These are phyloP conservation scores for Malurus elegans DNA, from an alignment of 2,113 vertebrate genomes.

Conservation along the genomic window DNA sequence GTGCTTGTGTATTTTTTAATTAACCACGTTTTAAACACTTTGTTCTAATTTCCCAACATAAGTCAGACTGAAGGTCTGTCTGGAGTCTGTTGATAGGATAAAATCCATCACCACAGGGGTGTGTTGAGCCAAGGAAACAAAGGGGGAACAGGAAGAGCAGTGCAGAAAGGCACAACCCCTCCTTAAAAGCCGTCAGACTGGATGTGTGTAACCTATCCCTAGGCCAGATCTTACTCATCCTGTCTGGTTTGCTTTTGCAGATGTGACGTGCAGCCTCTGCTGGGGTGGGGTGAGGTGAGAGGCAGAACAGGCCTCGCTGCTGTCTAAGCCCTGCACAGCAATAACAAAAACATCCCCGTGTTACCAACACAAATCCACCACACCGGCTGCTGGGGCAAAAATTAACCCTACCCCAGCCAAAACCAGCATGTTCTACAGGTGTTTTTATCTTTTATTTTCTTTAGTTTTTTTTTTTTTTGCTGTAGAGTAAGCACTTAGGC, in stretches of 20 bases:
- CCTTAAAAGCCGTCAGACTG: neutral
- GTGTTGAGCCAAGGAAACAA: neutral
- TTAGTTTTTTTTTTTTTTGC: neutral
- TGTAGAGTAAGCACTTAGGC: accelerated
- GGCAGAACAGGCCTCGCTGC: neutral
- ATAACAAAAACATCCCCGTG: neutral
- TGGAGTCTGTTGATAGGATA: neutral
- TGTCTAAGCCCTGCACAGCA: neutral
- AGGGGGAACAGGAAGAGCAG: neutral
- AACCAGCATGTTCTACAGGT: accelerated
- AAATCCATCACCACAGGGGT: neutral
- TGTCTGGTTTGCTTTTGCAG: neutral
- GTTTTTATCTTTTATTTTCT: neutral
- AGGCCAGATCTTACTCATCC: neutral
- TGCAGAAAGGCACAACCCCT: neutral
- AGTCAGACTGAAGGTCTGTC: neutral
- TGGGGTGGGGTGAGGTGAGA: neutral
- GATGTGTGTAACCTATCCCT: neutral
- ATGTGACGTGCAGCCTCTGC: neutral
- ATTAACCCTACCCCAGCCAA: neutral
- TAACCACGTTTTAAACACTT: neutral
- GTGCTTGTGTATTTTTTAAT: neutral
- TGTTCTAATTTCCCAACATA: neutral
- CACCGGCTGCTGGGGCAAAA: neutral
- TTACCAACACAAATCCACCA: neutral